Evolutionary conservation across 2,113 vertebrate genomes (phyloP).

Genomic region (Percina caprodes): DNA sequence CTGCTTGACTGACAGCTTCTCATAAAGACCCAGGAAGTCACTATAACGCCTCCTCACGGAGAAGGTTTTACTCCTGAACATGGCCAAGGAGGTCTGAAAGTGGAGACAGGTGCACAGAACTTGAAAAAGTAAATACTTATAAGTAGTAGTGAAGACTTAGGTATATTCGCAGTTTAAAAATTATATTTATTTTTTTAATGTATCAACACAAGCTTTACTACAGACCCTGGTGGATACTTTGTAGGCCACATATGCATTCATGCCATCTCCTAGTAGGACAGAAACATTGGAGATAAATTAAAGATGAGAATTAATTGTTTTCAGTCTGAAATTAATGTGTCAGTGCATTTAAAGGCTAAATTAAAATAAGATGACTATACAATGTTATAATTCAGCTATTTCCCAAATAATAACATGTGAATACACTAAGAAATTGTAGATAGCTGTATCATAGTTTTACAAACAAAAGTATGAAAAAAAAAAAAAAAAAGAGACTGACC

Average conservation of each 20-base stretch:
- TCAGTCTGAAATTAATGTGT: background rate
- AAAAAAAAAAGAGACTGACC: conserved; percentile 83
- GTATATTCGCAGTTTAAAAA: background rate
- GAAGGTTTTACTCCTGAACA: conserved; percentile 92
- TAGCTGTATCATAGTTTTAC: background rate
- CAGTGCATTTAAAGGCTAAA: background rate
- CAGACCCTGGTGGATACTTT: conserved; percentile 95
- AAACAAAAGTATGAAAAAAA: background rate
- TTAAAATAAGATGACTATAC: background rate
- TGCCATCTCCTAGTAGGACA: conserved; percentile 90
- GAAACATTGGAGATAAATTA: conserved; percentile 25
- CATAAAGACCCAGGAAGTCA: conserved; percentile 96
- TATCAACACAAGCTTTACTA: conserved; percentile 2
- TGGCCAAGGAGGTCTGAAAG: conserved; percentile 89
- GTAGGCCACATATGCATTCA: conserved; percentile 97
- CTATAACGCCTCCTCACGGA: conserved; percentile 95
- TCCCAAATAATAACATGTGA: background rate
- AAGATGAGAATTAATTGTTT: background rate
- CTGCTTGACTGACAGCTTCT: conserved; percentile 93
- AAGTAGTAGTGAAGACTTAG: background rate
- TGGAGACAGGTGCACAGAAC: background rate
- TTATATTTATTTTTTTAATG: background rate
- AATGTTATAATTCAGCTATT: too few species aligned
- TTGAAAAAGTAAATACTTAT: background rate
- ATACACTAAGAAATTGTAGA: background rate